Evolutionary conservation across 2,113 vertebrate species (phyloP).

Genomic region (Rhabdomys dilectus): DNA sequence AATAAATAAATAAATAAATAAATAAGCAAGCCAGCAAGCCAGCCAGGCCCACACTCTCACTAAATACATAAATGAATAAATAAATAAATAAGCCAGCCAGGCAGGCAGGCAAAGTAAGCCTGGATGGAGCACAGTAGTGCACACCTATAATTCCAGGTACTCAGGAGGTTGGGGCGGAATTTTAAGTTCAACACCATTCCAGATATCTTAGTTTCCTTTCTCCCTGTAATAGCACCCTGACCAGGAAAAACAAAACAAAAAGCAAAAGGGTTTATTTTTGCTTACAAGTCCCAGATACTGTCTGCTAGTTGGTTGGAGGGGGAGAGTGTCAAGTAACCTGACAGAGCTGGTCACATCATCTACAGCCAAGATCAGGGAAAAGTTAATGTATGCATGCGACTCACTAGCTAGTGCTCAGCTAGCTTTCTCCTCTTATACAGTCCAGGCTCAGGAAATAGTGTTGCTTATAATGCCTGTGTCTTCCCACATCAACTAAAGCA

Average conservation of each 20-base stretch:
- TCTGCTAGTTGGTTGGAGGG: background rate
- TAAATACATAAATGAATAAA: too few relatives aligned
- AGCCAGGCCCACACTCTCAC: too few relatives aligned
- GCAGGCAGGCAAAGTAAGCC: too few relatives aligned
- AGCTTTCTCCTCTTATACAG: background rate
- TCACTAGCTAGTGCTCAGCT: background rate
- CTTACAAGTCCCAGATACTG: background rate
- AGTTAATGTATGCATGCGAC: background rate
- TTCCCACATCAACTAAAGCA: background rate
- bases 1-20: background rate
- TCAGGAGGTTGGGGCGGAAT: too few relatives aligned
- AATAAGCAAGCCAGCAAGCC: too few relatives aligned
- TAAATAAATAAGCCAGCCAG: background rate
- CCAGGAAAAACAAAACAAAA: background rate
- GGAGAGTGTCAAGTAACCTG: background rate
- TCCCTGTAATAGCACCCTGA: background rate
- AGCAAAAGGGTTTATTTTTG: background rate
- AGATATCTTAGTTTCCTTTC: background rate
- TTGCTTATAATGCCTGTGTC: background rate
- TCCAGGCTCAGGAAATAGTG: background rate
- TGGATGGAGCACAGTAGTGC: background rate
- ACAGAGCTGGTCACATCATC: background rate
- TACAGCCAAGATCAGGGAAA: background rate
- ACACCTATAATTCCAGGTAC: background rate
- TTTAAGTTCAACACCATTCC: background rate